phyloP scores from a whole-genome alignment of 2,797 vertebrate species.

The Mus spretus region DNA sequence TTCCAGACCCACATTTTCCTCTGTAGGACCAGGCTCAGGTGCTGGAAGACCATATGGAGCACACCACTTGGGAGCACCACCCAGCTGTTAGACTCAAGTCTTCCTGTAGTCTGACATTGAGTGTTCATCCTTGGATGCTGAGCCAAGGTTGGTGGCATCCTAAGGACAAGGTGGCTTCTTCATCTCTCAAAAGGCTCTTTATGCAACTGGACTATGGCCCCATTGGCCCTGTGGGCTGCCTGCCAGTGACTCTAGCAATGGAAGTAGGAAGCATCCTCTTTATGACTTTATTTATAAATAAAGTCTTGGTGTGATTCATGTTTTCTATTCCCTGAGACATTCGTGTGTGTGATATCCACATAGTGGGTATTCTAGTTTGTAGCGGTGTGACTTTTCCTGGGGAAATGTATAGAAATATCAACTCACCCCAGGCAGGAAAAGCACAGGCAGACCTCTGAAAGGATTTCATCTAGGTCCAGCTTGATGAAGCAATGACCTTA shows the following conservation, averaged over 20 bases:
- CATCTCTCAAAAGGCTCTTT: not conserved
- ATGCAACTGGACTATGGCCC: not conserved
- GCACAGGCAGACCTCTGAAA: not conserved
- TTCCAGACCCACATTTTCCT: not conserved
- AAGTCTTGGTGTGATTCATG: not conserved
- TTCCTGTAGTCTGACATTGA: no score
- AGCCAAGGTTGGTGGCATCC: not conserved
- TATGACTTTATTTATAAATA: not conserved
- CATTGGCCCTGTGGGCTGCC: not conserved
- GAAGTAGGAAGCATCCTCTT: not conserved
- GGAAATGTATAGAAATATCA: not conserved
- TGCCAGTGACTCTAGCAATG: not conserved
- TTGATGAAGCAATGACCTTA: not conserved
- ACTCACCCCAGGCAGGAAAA: not conserved
- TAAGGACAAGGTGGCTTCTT: no score
- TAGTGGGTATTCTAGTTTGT: not conserved
- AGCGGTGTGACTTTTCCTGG: not conserved
- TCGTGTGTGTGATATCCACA: no score
- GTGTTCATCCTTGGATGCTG: not conserved
- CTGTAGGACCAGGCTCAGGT: not conserved
- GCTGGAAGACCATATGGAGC: not conserved
- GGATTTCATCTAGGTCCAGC: not conserved
- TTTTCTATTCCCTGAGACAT: not conserved
- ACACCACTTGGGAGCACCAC: not conserved
- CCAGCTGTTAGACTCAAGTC: not conserved